phyloP scores from a whole-genome alignment of 2,113 vertebrate genomes.

The Accipiter virgatus region DNA sequence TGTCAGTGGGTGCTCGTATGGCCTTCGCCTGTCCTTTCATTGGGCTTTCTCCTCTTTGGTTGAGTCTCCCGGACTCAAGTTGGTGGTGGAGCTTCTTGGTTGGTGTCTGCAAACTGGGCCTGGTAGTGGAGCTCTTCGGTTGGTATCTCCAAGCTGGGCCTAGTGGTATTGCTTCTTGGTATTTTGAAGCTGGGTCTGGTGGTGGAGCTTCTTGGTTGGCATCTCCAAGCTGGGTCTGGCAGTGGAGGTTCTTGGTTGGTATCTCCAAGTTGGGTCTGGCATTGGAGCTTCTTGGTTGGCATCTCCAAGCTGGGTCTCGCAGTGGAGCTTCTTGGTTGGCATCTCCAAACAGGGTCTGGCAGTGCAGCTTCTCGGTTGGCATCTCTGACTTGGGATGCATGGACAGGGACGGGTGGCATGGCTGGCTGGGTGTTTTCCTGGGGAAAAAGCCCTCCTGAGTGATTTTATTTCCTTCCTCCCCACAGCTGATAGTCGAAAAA shows the following conservation, averaged over 20 bases:
- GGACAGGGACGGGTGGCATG: not conserved
- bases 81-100: not conserved
- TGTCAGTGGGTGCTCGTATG: fast-evolving
- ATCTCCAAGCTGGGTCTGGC: not conserved
- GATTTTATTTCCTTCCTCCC: not conserved
- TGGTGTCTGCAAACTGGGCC: not conserved
- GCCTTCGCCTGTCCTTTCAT: not conserved
- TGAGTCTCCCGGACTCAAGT: not conserved
- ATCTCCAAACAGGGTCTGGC: not conserved
- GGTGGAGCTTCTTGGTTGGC: not conserved
- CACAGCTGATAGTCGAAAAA: slow-evolving; percentile 95
- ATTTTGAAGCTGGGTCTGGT: too few relatives aligned
- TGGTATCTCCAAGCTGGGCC: not conserved
- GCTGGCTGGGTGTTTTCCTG: fast-evolving
- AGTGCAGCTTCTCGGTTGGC: not conserved
- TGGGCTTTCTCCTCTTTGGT: not conserved
- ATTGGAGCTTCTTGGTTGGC: too few relatives aligned
- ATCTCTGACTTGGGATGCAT: not conserved
- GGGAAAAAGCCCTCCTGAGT: not conserved
- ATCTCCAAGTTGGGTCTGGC: not conserved
- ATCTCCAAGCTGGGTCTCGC: not conserved
- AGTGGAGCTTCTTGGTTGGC: not conserved
- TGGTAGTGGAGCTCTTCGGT: not conserved
- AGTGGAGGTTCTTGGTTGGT: not conserved
- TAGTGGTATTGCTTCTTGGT: not conserved